A percentile compares a stretch with the other conserved stretches of the same genome.
phyloP scores from a whole-genome alignment of 1,140 invertebrate genomes.

The Pseudomyrmex pallidus region DNA sequence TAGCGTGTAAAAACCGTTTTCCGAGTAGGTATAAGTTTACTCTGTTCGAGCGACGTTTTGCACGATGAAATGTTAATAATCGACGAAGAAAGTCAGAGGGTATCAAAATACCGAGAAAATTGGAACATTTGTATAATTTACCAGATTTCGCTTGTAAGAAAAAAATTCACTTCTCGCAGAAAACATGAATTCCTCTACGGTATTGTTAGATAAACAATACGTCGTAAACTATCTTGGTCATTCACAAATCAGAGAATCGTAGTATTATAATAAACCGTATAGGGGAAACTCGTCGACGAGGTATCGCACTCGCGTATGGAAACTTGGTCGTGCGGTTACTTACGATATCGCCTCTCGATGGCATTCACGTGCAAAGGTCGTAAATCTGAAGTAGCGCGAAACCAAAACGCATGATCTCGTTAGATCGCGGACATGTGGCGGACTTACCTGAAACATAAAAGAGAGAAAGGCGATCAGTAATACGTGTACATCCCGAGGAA shows the following conservation, averaged over 20 bases:
- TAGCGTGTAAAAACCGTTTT: background rate
- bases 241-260: background rate
- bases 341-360: conserved; percentile 41
- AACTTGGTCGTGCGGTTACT: conserved; percentile 49
- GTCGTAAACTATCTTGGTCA: background rate
- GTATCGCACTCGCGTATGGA: background rate
- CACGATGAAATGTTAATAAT: background rate
- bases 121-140: background rate
- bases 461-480: conserved; percentile 9
- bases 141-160: background rate
- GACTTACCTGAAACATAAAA: conserved; percentile 81
- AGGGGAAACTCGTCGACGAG: background rate
- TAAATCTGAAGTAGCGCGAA: conserved; percentile 46
- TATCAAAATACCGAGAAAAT: background rate
- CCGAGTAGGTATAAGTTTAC: too few species aligned
- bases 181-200: background rate
- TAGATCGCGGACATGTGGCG: conserved; percentile 27
- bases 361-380: conserved; percentile 3
- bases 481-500: background rate
- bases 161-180: background rate
- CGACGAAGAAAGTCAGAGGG: background rate
- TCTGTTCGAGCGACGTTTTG: too few species aligned
- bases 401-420: background rate
- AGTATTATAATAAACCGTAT: background rate
- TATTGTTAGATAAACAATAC: background rate